These are phyloP conservation scores for Cyprichromis sp. DNA, from an alignment of 2,113 vertebrate species.

Conservation along the genomic window DNA sequence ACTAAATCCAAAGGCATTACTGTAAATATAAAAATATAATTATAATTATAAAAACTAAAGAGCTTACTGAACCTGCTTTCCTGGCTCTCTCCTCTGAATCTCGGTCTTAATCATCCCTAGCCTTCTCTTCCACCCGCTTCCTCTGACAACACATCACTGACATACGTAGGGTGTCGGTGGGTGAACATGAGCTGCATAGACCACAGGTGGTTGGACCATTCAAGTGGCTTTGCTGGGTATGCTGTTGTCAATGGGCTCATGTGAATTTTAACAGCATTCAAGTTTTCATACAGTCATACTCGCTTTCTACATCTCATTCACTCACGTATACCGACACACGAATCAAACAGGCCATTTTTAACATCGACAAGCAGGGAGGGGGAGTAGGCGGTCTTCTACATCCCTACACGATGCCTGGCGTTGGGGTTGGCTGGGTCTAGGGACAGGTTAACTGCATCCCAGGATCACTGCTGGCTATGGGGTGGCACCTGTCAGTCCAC, in stretches of 20 bases:
- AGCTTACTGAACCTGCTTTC: not conserved
- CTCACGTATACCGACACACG: not conserved
- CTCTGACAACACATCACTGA: not conserved
- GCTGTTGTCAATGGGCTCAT: not conserved
- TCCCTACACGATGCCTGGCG: not conserved
- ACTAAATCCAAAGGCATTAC: not conserved
- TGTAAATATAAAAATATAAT: not conserved
- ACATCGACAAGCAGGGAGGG: not conserved
- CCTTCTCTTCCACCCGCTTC: not conserved
- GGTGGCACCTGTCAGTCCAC: not conserved
- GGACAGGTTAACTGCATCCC: not conserved
- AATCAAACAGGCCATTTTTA: not conserved
- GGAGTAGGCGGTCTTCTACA: not conserved
- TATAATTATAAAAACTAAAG: not conserved
- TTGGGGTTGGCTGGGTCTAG: not conserved
- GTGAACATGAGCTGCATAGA: not conserved
- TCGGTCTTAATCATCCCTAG: not conserved
- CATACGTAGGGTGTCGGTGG: accelerated
- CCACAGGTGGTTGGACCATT: not conserved
- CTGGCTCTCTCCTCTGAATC: not conserved
- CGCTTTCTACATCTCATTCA: not conserved
- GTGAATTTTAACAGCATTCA: not conserved
- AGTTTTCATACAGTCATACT: not conserved
- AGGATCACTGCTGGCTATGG: not conserved
- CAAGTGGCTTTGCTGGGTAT: not conserved